Percentiles rank a stretch among this genome's conserved stretches.
Evolutionary conservation across 2,888 invertebrate genomes (phyloP).

Genomic region (Watsonalla binaria): DNA sequence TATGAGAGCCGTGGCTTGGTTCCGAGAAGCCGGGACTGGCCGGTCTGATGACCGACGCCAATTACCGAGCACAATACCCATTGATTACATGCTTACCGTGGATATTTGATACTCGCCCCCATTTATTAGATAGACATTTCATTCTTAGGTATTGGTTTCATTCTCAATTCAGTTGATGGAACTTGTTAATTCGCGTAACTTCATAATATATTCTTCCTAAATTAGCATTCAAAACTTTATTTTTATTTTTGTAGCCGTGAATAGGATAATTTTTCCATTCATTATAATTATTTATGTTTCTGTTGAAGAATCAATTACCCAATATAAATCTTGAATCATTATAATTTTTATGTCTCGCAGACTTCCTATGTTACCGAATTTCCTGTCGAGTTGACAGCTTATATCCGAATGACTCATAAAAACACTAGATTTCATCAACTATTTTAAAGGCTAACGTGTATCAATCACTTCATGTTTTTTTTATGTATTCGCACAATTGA

Average conservation of each 20-base stretch:
- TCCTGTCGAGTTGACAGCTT: conserved; percentile 13
- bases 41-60: conserved; percentile 14
- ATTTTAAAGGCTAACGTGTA: background rate
- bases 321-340: background rate
- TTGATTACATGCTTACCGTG: background rate
- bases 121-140: background rate
- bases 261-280: background rate
- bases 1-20: conserved; percentile 50
- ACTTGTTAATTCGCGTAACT: no score
- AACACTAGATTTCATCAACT: background rate
- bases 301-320: background rate
- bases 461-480: background rate
- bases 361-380: conserved; percentile 33
- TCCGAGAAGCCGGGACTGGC: conserved; percentile 52
- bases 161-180: no score
- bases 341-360: conserved; percentile 20
- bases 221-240: no score
- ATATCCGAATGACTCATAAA: conserved; percentile 1
- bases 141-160: no score
- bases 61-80: background rate
- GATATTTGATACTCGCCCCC: background rate
- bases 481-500: no score
- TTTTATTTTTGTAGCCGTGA: no score
- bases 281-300: background rate
- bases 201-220: no score